Evolutionary conservation across 2,888 invertebrate genomes (phyloP).

Genomic region (Meliscaeva auricollis): DNA sequence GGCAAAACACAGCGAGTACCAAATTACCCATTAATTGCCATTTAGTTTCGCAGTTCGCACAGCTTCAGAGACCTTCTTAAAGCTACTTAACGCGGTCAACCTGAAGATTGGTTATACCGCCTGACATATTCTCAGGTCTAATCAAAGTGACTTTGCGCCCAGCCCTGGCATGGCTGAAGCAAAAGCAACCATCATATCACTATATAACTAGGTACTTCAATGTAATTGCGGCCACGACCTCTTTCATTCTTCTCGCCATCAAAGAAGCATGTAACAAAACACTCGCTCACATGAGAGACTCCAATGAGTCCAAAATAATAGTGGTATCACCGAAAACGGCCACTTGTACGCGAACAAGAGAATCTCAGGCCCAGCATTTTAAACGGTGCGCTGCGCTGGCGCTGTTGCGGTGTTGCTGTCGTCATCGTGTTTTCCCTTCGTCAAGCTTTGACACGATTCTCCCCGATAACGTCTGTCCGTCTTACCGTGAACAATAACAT

Average conservation of each 20-base stretch:
- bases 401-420: conserved; percentile 22
- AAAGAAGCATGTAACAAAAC: conserved; percentile 40
- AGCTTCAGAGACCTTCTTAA: conserved; percentile 32
- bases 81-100: conserved; percentile 65
- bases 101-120: conserved; percentile 33
- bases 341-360: conserved; percentile 52
- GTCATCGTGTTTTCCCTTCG: conserved; percentile 71
- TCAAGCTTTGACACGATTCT: conserved; percentile 75
- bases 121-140: conserved; percentile 55
- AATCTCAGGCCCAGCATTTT: conserved; percentile 43
- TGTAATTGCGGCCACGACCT: conserved; percentile 74
- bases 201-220: conserved; percentile 40
- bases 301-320: conserved; percentile 64
- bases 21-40: conserved; percentile 76
- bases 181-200: conserved; percentile 18
- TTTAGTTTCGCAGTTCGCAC: conserved; percentile 73
- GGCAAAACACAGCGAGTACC: conserved; percentile 72
- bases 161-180: conserved; percentile 29
- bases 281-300: conserved; percentile 58
- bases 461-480: conserved; percentile 14
- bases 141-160: conserved; percentile 62
- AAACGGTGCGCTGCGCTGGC: not conserved
- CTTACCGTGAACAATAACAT: conserved; percentile 53
- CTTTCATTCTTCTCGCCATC: conserved; percentile 59
- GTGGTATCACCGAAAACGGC: conserved; percentile 62